These are phyloP conservation scores for Steinernema khuongi DNA, from an alignment of 1,140 invertebrate genomes.

Conservation along the genomic window DNA sequence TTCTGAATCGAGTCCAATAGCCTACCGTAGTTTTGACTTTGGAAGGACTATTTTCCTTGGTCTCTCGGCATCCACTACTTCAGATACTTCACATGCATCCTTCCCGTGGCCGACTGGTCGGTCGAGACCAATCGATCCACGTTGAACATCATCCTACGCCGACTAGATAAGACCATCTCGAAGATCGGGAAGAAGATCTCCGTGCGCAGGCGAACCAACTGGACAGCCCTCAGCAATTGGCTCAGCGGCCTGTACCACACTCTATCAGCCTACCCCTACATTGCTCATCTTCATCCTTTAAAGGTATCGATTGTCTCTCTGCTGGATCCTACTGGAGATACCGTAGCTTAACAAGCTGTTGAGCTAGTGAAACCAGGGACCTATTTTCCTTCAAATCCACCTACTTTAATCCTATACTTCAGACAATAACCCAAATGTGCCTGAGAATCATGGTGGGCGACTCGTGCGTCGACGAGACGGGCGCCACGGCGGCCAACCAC, in stretches of 20 bases:
- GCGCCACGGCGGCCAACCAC: conserved; percentile 66
- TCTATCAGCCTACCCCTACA: conserved; percentile 81
- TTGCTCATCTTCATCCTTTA: conserved; percentile 89
- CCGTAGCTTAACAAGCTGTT: too few relatives aligned
- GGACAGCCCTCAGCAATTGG: conserved; percentile 86
- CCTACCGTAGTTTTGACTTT: too few relatives aligned
- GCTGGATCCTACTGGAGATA: too few relatives aligned
- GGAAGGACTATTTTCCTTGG: too few relatives aligned
- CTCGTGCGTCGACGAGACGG: conserved; percentile 41
- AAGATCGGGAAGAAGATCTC: conserved; percentile 93
- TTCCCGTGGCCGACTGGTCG: conserved; percentile 92
- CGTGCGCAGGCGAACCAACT: conserved; percentile 81
- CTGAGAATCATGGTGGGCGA: conserved; percentile 64
- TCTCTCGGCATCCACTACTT: conserved; percentile 64
- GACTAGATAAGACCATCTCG: conserved; percentile 90
- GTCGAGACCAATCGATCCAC: conserved; percentile 85
- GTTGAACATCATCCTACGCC: conserved; percentile 79
- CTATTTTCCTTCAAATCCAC: too few relatives aligned
- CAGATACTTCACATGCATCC: conserved; percentile 86
- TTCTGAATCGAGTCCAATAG: too few relatives aligned
- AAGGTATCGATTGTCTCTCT: too few relatives aligned
- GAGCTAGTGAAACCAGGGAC: too few relatives aligned
- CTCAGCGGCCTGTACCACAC: conserved; percentile 91
- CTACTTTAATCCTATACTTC: too few relatives aligned
- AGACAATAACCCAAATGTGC: conserved; percentile 48